Percentiles rank a stretch among this genome's conserved stretches.
phyloP scores from a whole-genome alignment of 1,140 invertebrate genomes.

The Cyclargus thomasi region DNA sequence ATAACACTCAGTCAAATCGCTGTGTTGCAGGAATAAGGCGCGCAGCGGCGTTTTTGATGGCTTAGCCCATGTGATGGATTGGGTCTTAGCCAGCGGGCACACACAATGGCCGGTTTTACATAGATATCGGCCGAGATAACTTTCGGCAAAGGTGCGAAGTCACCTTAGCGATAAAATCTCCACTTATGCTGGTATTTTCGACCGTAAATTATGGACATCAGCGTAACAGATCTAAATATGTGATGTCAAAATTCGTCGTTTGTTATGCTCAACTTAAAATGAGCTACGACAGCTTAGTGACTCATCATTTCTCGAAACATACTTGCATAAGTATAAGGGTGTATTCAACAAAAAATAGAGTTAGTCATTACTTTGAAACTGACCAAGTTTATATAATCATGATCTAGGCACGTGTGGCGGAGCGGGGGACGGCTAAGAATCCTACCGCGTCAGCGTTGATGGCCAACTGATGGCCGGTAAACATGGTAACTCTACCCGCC shows the following conservation, averaged over 20 bases:
- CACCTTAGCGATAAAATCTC: constrained; percentile 40
- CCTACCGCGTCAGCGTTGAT: too few species aligned
- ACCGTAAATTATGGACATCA: constrained; percentile 12
- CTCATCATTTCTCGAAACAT: too few species aligned
- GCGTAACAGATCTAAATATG: not conserved
- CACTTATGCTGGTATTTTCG: constrained; percentile 22
- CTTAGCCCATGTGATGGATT: constrained; percentile 41
- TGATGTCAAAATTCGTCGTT: not conserved
- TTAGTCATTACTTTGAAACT: too few species aligned
- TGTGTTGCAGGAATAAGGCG: not conserved
- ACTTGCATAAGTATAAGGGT: too few species aligned
- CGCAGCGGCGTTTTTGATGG: constrained; percentile 17
- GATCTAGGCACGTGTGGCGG: too few species aligned
- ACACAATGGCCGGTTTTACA: constrained; percentile 34
- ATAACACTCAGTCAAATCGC: not conserved
- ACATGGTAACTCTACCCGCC: too few species aligned
- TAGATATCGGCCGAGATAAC: constrained; percentile 42
- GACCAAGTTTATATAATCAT: too few species aligned
- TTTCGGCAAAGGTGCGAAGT: constrained; percentile 62
- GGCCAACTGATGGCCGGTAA: too few species aligned
- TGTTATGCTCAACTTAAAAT: not conserved
- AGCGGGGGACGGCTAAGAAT: too few species aligned
- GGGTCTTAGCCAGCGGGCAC: constrained; percentile 27
- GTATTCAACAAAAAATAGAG: too few species aligned
- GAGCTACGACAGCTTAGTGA: not conserved